Percentiles rank a stretch among this genome's conserved stretches.
These are phyloP conservation scores for Carassius carassius DNA, from an alignment of 2,113 vertebrate species.

Conservation along the genomic window DNA sequence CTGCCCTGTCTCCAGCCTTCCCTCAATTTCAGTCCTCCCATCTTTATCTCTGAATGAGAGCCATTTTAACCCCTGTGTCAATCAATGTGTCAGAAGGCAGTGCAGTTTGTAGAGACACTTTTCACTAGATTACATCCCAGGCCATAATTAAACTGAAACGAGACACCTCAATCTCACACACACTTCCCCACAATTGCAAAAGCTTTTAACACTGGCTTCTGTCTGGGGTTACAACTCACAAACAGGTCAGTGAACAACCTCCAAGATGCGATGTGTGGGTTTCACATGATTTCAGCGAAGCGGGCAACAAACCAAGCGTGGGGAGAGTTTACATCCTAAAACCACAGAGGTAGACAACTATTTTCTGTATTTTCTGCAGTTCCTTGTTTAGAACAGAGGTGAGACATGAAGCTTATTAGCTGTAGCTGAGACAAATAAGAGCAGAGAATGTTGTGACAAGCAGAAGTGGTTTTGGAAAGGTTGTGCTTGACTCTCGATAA, in stretches of 20 bases:
- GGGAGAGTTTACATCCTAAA: background rate
- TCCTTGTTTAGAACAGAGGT: conserved; percentile 13
- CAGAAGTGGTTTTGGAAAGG: background rate
- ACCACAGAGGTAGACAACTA: too few species aligned
- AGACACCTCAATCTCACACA: conserved; percentile 15
- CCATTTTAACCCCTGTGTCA: conserved; percentile 37
- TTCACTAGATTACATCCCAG: conserved; percentile 46
- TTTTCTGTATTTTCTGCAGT: conserved; percentile 8
- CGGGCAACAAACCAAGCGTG: background rate
- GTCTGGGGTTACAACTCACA: conserved; percentile 7
- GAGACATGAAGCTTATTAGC: conserved; percentile 10
- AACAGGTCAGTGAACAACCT: conserved; percentile 18
- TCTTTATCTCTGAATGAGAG: conserved; percentile 13
- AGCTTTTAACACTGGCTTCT: conserved; percentile 21
- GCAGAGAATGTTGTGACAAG: conserved; percentile 22
- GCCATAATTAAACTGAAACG: conserved; percentile 36
- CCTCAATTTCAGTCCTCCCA: background rate
- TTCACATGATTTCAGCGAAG: background rate
- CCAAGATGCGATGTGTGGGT: conserved; percentile 12
- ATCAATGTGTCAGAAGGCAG: conserved; percentile 9
- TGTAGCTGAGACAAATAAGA: conserved; percentile 23
- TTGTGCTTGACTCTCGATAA: background rate
- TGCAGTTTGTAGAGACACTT: background rate
- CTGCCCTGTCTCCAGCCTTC: background rate
- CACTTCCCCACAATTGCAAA: background rate